Base-by-base conservation (phyloP, 2,888 invertebrate species). In the Phorcus lineatus region DNA sequence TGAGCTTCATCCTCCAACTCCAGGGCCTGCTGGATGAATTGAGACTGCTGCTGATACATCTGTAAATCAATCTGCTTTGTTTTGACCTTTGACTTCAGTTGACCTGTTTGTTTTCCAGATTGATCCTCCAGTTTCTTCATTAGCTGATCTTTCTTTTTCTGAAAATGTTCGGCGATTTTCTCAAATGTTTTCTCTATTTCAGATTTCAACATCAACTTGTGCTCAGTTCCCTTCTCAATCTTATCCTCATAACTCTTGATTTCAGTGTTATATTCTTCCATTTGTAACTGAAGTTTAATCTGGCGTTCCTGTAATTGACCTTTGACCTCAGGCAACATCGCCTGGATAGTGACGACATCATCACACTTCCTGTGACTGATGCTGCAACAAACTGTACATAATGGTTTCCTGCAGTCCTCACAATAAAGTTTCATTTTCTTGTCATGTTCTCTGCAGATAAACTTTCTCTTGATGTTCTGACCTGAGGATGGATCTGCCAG, bases 341-440 rank as follows among this genome's bases (percentile, higher is more conserved):
- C 24, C 24, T 62, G 28, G 13, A 62, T 62, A 28, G 62, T 28
- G 24, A 28, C 62, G 28, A 62, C 62, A 62, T 62, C 28, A 16
- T 62, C 62, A 62, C 62, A 62, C 62, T 62, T 62, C 62, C 62
- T 3, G 62, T 62, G 62, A 28, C 28, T 62, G 62, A 62, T 62
- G 24, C 62, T 62, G 62, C 62, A 62, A 28, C 62, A 62, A 28
- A 62, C 62, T 16, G 62, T 62, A 62, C 62, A 62, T 24, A 62
- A 3, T 28, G 62, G 13, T 28, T 28, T 28, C 28, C 17, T 62
- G 62, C 62, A 62, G 13, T 62, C 62, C 17, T 24, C 24, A 17
- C 62, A 62, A 22, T 28, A 62, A 4, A 62, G 28, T 62, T 62
- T 62, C 2, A 62, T 62, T 16, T 62, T 62, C 22, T 62, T 17